Conservation (phyloP, 2,888 invertebrate species). For the Drosophila dives region DNA sequence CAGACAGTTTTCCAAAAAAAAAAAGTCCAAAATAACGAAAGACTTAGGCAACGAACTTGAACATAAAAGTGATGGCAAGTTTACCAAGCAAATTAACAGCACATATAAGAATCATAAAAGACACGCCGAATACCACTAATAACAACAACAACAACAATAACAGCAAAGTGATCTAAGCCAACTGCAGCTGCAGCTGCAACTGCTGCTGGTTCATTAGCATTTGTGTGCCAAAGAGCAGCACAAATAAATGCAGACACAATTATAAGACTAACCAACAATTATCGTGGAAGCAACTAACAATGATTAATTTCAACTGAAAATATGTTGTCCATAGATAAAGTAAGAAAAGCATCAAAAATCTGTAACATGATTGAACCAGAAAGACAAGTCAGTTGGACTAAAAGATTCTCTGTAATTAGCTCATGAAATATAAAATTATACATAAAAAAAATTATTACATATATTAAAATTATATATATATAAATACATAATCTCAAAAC, state of each 20-base stretch:
- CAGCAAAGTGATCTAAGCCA: not conserved
- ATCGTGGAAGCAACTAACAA: slow-evolving; percentile 5
- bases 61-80: slow-evolving; percentile 27
- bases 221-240: slow-evolving; percentile 39
- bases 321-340: not conserved
- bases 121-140: slow-evolving; percentile 40
- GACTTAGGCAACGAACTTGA: slow-evolving; percentile 75
- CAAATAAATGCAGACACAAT: slow-evolving; percentile 44
- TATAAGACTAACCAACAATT: slow-evolving; percentile 9
- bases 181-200: slow-evolving; percentile 17
- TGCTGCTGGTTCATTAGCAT: slow-evolving; percentile 60
- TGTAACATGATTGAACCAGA: not conserved
- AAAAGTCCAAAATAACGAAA: slow-evolving; percentile 48
- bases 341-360: not conserved
- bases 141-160: slow-evolving; percentile 21
- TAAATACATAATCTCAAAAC: not conserved
- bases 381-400: not conserved
- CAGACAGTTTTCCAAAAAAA: not conserved
- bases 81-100: slow-evolving; percentile 32
- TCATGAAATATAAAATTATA: not conserved
- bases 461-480: too few relatives aligned
- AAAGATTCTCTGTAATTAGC: not conserved
- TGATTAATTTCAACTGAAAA: slow-evolving; percentile 2
- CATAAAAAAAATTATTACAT: not conserved
- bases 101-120: slow-evolving; percentile 2